Evolutionary conservation across 2,113 vertebrate genomes (phyloP), one percentile per base, ranked within the genome.

Genomic region (Phaethornis superciliosus): DNA sequence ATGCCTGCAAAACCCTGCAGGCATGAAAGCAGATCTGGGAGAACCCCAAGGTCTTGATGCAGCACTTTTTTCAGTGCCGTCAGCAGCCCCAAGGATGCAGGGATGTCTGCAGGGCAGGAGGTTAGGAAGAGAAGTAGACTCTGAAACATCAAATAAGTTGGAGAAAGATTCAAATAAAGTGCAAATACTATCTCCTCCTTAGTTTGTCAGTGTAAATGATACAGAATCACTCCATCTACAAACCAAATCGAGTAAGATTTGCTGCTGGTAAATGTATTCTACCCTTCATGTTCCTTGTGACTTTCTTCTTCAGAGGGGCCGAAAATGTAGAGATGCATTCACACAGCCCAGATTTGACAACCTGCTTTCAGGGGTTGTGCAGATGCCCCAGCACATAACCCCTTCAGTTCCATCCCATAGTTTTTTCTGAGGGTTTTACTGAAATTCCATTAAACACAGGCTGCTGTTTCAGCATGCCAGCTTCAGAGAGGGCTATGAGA

Each of bases 391-490:
- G 74, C 54, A 3, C 1, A 0, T 10, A 22, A 55, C 49, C 26
- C 30, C 0, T 30, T 22, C 14, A 2, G 15, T 59, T 33, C 65
- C 58, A 17, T 5, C 1, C 18, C 1, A 1, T 33, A 9, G 59
- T 71, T 46, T 58, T 32, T 9, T 8, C 12, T 0, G 23, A 24
- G 26, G 21, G 9, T 21, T 60, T 74, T 54, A 7, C 64, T 12
- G 75, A 10, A 30, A 30, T 19, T 5, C 56, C 13, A 2, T 16
- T 14, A 7, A 4, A 4, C 5, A 4, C 18, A 6, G 58, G 26
- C 74, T 21, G 37, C 2, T 35, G 9, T 17, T n/a, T 1, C 4
- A 70, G n/a, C 56, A 3, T 0, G 35, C 2, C 30, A 3, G 0
- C 49, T 58, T 10, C 12, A 2, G 33, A n/a, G 65, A 2, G 4